Evolutionary conservation across 2,797 vertebrate species (phyloP).

Genomic region (Enteromius trimaculatus): DNA sequence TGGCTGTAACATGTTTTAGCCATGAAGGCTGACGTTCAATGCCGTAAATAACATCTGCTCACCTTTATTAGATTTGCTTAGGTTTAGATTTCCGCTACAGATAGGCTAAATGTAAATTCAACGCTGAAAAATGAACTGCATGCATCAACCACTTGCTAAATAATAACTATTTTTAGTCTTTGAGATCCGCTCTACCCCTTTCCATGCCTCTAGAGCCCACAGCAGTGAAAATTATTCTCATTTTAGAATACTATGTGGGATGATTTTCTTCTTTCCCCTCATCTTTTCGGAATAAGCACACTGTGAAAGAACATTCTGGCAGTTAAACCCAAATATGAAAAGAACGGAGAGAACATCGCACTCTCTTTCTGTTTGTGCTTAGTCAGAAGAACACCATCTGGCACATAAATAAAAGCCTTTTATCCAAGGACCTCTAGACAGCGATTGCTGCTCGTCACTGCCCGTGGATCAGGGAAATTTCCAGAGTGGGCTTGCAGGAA

Average conservation of each 20-base stretch:
- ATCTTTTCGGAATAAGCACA: slow-evolving; percentile 1
- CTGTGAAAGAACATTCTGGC: slow-evolving; percentile 17
- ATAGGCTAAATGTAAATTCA: neutral
- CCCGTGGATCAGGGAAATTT: slow-evolving; percentile 31
- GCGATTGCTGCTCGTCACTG: slow-evolving; percentile 39
- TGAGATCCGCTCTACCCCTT: neutral
- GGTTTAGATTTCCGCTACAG: neutral
- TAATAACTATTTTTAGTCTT: slow-evolving; percentile 8
- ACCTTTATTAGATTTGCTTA: slow-evolving; percentile 1
- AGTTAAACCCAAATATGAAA: slow-evolving; percentile 35
- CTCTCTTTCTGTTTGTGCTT: slow-evolving; percentile 51
- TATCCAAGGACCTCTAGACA: slow-evolving; percentile 56
- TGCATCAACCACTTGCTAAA: neutral
- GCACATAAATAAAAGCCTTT: slow-evolving; percentile 59
- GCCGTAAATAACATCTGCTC: slow-evolving; percentile 9
- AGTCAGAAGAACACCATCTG: slow-evolving; percentile 59
- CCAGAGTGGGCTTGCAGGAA: slow-evolving; percentile 38
- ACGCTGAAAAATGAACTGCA: neutral
- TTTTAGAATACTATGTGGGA: neutral
- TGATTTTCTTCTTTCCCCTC: slow-evolving; percentile 14
- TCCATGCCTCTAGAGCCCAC: neutral
- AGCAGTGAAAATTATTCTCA: neutral
- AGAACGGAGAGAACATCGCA: slow-evolving; percentile 56
- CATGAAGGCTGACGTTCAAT: neutral
- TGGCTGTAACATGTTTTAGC: neutral